Percentiles rank a stretch among this genome's conserved stretches.
These are phyloP conservation scores for Myrmophylax atrothorax DNA, from an alignment of 2,113 vertebrate genomes.

Conservation along the genomic window DNA sequence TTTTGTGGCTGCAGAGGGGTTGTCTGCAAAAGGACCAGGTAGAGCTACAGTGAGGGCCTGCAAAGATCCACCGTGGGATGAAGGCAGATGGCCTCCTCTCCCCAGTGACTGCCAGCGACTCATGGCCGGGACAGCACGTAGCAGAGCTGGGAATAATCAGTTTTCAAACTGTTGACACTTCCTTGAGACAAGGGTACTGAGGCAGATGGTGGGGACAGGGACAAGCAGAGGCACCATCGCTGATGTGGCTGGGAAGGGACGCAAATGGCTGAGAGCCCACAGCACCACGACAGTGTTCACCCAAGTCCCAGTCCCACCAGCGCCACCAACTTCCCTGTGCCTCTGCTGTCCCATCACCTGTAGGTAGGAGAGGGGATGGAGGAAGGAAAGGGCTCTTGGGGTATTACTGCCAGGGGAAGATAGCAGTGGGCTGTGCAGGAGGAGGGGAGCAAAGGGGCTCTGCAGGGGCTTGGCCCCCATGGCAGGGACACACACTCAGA, in stretches of 20 bases:
- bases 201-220: background rate
- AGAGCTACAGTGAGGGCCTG: background rate
- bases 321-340: background rate
- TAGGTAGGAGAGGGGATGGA: background rate
- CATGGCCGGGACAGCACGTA: rapidly evolving
- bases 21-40: conserved; percentile 74
- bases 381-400: background rate
- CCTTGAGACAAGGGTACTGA: background rate
- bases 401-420: background rate
- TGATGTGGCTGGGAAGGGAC: background rate
- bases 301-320: background rate
- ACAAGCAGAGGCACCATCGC: background rate
- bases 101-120: background rate
- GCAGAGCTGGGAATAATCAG: background rate
- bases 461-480: background rate
- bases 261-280: rapidly evolving
- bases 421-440: background rate
- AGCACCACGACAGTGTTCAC: rapidly evolving
- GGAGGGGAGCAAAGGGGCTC: background rate
- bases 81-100: background rate
- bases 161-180: background rate
- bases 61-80: rapidly evolving
- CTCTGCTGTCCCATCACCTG: background rate
- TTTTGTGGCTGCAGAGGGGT: conserved; percentile 85
- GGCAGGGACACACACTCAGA: background rate